Base-by-base conservation (phyloP, 2,797 vertebrate species). In the Sebastes wilsoni region DNA sequence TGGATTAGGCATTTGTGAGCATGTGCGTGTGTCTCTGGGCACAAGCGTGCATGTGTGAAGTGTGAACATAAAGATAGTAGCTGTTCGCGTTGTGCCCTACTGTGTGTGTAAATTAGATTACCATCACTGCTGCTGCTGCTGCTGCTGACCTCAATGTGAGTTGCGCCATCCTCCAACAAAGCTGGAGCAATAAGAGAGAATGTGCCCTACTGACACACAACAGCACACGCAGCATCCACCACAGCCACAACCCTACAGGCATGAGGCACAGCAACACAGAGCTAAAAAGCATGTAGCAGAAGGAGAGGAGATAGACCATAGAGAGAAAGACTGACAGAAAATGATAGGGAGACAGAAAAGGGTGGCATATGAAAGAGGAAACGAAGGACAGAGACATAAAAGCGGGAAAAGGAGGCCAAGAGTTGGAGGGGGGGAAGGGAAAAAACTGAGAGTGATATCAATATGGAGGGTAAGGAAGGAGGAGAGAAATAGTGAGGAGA, bases 171-270 rank as follows among this genome's bases (percentile, higher is more conserved):
- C 52, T 88, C 72, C 88, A 74, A 88, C 82, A 86, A 90, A 88
- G 85, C 88, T 84, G 79, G 59, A 59, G 84, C 84, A 89, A 72
- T 82, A 77, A 77, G 66, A 66, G 80, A 79, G 83, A 83, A 79
- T 83, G 75, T 94, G 93, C 82, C 93, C 93, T 78, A 94, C 90
- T 94, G 93, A 93, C 94, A 95, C 91, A 94, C 87, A 94, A 87
- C 93, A 92, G 80, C 84, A 83, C 87, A 87, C 73, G 82, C 74
- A 78, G 85, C 79, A 88, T 83, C 75, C 77, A 65, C 87, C 75
- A 65, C 88, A 82, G 79, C 83, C 62, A 66, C 83, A 80, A 82
- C 88, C 91, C 92, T 59, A 90, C 82, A 92, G 94, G 91, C 93
- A 90, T 77, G 70, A 77, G 55, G 66, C 77, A 32, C 65, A 71